Conservation (phyloP, 2,797 vertebrate genomes). For the Melanotaenia pygmaea region DNA sequence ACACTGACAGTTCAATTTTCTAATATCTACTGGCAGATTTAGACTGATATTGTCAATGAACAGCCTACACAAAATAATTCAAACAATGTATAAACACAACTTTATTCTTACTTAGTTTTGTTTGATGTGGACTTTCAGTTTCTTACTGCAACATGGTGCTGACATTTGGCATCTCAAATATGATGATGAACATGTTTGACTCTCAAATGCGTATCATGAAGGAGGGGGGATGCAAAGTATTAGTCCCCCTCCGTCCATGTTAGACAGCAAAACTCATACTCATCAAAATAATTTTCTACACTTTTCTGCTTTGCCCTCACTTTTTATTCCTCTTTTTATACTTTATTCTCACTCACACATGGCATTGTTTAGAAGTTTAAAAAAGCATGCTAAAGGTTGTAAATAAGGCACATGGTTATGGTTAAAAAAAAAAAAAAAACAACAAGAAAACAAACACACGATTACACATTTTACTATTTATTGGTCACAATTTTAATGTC, state of each 20-base stretch:
- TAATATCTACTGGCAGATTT: too few relatives aligned
- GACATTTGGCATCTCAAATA: neutral
- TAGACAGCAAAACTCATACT: neutral
- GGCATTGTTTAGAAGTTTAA: neutral
- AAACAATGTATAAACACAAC: too few relatives aligned
- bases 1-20: neutral
- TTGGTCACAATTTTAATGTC: neutral
- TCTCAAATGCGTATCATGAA: neutral
- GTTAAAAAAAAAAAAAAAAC: neutral
- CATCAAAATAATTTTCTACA: neutral
- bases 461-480: neutral
- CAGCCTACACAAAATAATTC: too few relatives aligned
- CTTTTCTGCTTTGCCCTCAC: neutral
- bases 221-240: too few relatives aligned
- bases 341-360: neutral
- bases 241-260: neutral
- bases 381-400: neutral
- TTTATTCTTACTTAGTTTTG: too few relatives aligned
- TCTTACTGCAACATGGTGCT: neutral
- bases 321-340: neutral
- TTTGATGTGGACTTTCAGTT: neutral
- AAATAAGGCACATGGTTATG: neutral
- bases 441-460: neutral
- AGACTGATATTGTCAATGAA: too few relatives aligned
- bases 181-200: neutral